phyloP scores from a whole-genome alignment of 2,888 invertebrate genomes.

The Scaptodrosophila latifasciaeformis region DNA sequence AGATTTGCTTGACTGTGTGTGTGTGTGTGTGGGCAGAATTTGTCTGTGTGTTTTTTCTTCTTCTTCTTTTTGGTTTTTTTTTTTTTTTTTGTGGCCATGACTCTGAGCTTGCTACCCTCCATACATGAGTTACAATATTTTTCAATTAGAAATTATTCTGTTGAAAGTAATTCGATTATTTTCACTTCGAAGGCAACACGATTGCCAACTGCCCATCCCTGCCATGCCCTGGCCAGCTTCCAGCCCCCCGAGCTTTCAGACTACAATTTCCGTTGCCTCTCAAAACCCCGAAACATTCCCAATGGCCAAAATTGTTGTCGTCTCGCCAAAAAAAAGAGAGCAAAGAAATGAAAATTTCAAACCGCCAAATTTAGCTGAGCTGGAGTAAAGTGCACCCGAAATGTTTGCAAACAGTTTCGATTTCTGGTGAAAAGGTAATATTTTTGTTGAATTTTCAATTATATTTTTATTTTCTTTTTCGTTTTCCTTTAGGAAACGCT shows the following conservation, averaged over 20 bases:
- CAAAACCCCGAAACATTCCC: slow-evolving; percentile 10
- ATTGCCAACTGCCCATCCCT: slow-evolving; percentile 12
- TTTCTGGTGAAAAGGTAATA: slow-evolving; percentile 49
- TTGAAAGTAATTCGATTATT: slow-evolving; percentile 76
- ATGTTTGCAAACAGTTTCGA: slow-evolving; percentile 64
- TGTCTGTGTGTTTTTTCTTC: slow-evolving; percentile 34
- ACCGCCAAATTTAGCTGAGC: slow-evolving; percentile 27
- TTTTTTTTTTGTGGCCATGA: slow-evolving; percentile 27
- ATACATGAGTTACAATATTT: slow-evolving; percentile 75
- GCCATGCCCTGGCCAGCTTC: slow-evolving; percentile 12
- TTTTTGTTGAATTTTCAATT: slow-evolving; percentile 57
- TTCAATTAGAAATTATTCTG: slow-evolving; percentile 76
- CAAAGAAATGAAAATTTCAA: slow-evolving; percentile 5
- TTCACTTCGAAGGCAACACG: slow-evolving; percentile 71
- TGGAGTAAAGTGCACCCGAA: slow-evolving; percentile 42
- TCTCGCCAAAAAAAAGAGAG: slow-evolving; percentile 30
- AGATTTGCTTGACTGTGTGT: background rate
- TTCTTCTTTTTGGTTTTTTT: no score
- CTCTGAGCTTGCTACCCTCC: slow-evolving; percentile 31
- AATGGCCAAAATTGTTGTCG: slow-evolving; percentile 22
- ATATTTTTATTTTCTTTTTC: slow-evolving; percentile 2
- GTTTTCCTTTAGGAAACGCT: no score
- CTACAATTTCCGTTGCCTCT: slow-evolving; percentile 35
- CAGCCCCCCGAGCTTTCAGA: no score
- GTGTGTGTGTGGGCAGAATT: slow-evolving; percentile 19